Evolutionary conservation across 1,140 invertebrate species (phyloP).

Genomic region (Sycophaga agraensis): DNA sequence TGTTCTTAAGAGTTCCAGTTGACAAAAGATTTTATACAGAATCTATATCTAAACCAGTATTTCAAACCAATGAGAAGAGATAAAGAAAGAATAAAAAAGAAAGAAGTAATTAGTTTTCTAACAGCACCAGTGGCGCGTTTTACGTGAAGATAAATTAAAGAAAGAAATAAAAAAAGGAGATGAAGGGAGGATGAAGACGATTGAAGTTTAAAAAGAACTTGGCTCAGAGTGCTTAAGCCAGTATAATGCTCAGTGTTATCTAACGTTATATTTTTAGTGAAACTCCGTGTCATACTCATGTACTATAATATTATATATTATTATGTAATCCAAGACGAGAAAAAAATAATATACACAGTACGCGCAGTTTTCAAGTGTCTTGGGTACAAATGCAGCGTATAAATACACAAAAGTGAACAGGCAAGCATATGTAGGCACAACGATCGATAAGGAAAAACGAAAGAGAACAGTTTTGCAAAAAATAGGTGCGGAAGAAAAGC

Average conservation of each 20-base stretch:
- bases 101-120: conserved; percentile 58
- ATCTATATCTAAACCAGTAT: conserved; percentile 57
- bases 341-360: conserved; percentile 16
- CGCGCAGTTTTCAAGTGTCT: conserved; percentile 17
- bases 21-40: conserved; percentile 55
- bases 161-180: conserved; percentile 17
- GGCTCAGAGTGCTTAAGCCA: conserved; percentile 51
- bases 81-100: conserved; percentile 20
- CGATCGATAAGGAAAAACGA: neutral
- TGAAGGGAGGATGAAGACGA: neutral
- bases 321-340: conserved; percentile 20
- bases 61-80: conserved; percentile 52
- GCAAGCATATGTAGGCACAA: conserved; percentile 2
- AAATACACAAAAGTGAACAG: conserved; percentile 6
- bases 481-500: neutral
- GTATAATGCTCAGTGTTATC: conserved; percentile 49
- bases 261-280: conserved; percentile 55
- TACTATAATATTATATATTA: conserved; percentile 32
- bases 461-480: conserved; percentile 6
- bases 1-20: conserved; percentile 55
- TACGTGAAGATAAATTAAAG: conserved; percentile 36
- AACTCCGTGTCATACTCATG: conserved; percentile 55
- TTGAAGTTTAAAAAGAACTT: conserved; percentile 23
- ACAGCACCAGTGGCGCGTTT: conserved; percentile 44
- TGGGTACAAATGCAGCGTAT: conserved; percentile 21